phyloP scores from a whole-genome alignment of 2,113 vertebrate species.

The Psilopsiagon aurifrons region DNA sequence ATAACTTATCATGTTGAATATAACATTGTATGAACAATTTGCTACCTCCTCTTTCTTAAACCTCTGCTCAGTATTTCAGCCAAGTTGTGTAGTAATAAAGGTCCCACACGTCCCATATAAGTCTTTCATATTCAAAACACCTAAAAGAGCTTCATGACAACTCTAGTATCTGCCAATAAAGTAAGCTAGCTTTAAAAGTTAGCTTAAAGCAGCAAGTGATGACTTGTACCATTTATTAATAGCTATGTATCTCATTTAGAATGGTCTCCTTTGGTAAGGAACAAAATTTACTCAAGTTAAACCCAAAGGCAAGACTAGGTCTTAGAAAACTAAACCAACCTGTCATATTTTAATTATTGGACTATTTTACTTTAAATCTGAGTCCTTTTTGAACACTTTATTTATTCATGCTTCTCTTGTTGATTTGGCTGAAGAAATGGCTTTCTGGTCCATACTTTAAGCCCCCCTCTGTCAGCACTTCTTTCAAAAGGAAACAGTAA shows the following conservation, averaged over 20 bases:
- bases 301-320: not conserved
- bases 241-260: not conserved
- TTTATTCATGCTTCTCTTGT: not conserved
- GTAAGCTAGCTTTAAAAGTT: not conserved
- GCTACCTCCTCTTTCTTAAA: not conserved
- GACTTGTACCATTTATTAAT: not conserved
- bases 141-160: not conserved
- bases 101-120: not conserved
- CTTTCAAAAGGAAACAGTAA: conserved; percentile 10
- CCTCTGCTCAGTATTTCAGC: not conserved
- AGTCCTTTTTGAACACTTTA: not conserved
- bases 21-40: not conserved
- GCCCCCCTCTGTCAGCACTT: not conserved
- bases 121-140: not conserved
- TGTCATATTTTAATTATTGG: not conserved
- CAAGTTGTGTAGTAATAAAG: not conserved
- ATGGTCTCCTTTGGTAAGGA: not conserved
- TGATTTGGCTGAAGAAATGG: not conserved
- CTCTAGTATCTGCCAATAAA: not conserved
- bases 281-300: not conserved
- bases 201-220: not conserved
- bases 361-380: not conserved
- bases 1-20: not conserved
- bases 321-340: not conserved
- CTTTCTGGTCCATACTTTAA: not conserved